Base-by-base conservation (phyloP, 2,797 vertebrate genomes). In the Falco biarmicus region DNA sequence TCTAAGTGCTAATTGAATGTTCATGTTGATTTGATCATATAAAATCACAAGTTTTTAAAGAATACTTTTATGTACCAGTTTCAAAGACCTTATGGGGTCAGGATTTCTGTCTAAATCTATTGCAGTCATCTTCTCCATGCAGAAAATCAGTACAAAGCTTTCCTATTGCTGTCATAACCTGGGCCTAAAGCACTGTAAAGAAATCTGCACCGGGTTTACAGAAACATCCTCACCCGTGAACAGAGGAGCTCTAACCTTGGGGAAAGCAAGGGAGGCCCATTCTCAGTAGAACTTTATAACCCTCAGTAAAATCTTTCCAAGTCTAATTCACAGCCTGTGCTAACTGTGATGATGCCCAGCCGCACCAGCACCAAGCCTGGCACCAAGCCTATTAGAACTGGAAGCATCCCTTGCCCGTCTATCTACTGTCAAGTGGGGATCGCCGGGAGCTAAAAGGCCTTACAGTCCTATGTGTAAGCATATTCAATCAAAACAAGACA, bases 271-370 rank as follows among this genome's bases (percentile, higher is more conserved):
- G 45, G 53, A 69, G 12, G 17, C 3, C 21, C 18, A 31, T 77
- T 92, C 39, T 77, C 47, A 56, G 15, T 12, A 64, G 18, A 41
- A 15, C 24, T 87, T 65, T 32, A 26, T 8, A 77, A 53, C 15
- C 8, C 10, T 64, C 24, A 31, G 31, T 53, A 70, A 90, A 93
- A 78, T 61, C 29, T 70, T 85, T 53, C 54, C 21, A 61, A 37
- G 31, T 25, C 15, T 43, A 25, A 9, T 31, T 87, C 15, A 14
- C 13, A 6, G 22, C 28, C 12, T 82, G 10, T 76, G n/a, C 10
- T 51, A 45, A 53, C 15, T 0, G 0, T 13, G 26, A 50, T 22
- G 28, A 28, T 59, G 7, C 10, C 20, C 22, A 75, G 8, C 8
- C 1, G 3, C 14, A 39, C 24, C 3, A 63, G 39, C 37, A 47